Base-by-base conservation (phyloP, 2,888 invertebrate genomes). In the Aleiodes alternator region DNA sequence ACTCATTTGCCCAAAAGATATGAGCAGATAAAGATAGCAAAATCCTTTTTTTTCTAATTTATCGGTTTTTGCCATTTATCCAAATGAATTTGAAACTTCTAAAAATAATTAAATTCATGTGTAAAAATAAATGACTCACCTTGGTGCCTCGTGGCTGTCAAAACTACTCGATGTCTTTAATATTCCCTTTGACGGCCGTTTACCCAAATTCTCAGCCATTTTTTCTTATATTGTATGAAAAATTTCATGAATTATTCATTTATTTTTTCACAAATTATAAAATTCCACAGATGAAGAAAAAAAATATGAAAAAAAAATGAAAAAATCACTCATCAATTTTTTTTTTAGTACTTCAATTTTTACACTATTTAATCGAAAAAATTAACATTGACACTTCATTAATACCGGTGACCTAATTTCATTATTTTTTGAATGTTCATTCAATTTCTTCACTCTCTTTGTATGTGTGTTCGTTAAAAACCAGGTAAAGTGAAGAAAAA, bases 81-180 rank as follows among this genome's bases (percentile, higher is more conserved):
- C 34, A 56, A 56, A 38, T 8, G 34, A 14, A 38, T 9, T 34
- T 48, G n/a, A 38, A 71, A n/a, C 12, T 7, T 23, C 50, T 11
- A 14, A 16, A 11, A 61, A 29, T 11, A 11, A 34, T 66, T 12
- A 61, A 12, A 57, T 64, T 64, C 12, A 70, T 50, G 38, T 61
- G 50, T 69, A 34, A 66, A 23, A 56, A 29, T 29, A 48, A 64
- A 50, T 71, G 78, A 70, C 79, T 84, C 82, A 89, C 89, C 89
- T 88, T 59, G 89, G 86, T 77, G 86, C 82, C 86, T 88, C 91
- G 90, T 92, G 93, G 78, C 93, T 94, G 90, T 98, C 97, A 88
- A 97, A 95, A 91, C 97, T 97, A 82, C 96, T 95, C 9, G 97
- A 96, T 78, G 96, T 94, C 91, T 98, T 98, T 77, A 98, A 91